Percentiles rank a stretch among this genome's conserved stretches.
These are phyloP conservation scores for Hiodon tergisus DNA, from an alignment of 2,113 vertebrate genomes.

Conservation along the genomic window DNA sequence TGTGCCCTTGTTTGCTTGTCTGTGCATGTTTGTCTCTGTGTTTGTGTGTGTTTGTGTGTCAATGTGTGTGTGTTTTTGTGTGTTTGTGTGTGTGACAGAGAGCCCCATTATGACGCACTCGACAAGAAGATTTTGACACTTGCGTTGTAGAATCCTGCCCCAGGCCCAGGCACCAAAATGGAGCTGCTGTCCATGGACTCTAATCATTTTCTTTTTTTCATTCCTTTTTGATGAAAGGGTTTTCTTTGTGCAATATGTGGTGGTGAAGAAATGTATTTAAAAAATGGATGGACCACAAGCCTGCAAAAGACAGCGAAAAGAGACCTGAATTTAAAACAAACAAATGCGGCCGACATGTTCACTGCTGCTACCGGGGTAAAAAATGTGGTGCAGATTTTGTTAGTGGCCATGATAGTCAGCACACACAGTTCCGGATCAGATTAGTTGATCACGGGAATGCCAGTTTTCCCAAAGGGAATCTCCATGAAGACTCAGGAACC, in stretches of 20 bases:
- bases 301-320: not conserved
- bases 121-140: not conserved
- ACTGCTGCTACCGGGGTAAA: not conserved
- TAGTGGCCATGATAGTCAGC: no score
- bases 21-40: no score
- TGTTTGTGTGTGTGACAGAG: not conserved
- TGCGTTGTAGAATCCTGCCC: not conserved
- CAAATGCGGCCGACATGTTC: not conserved
- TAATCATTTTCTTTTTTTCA: not conserved
- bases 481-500: no score
- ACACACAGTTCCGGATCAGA: no score
- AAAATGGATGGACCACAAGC: not conserved
- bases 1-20: not conserved
- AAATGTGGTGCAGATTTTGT: not conserved
- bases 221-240: not conserved
- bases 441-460: no score
- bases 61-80: not conserved
- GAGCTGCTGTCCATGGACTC: not conserved
- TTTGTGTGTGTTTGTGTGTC: slow-evolving; percentile 14
- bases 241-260: not conserved
- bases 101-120: not conserved
- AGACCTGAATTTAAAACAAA: not conserved
- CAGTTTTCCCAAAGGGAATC: no score
- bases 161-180: not conserved
- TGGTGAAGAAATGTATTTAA: not conserved